phyloP scores from a whole-genome alignment of 2,113 vertebrate genomes.

The Urocitellus parryii region DNA sequence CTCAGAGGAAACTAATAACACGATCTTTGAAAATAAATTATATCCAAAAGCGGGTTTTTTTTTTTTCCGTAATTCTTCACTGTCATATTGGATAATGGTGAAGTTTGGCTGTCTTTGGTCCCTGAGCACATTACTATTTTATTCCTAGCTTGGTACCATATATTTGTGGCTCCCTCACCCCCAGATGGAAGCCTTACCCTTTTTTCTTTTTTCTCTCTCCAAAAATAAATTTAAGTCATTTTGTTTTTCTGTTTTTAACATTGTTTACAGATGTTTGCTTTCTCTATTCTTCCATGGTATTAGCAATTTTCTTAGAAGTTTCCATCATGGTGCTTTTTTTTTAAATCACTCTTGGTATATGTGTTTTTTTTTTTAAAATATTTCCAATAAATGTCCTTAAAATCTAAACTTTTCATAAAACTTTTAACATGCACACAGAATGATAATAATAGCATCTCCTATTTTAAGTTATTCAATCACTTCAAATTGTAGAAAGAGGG shows the following conservation, averaged over 20 bases:
- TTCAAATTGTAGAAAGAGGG: not conserved
- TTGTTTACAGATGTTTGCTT: not conserved
- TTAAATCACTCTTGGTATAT: not conserved
- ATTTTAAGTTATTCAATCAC: not conserved
- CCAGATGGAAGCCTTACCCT: not conserved
- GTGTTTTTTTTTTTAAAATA: not conserved
- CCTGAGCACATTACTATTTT: not conserved
- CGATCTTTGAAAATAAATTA: not conserved
- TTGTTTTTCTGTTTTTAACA: not conserved
- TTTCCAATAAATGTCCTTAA: not conserved
- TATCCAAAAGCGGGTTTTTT: not conserved
- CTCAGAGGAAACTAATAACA: not conserved
- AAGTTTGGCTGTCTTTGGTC: not conserved
- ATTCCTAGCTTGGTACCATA: not conserved
- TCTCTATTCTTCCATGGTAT: not conserved
- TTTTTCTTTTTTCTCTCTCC: not conserved
- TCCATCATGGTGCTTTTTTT: not conserved
- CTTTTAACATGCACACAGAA: not conserved
- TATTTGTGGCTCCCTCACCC: not conserved
- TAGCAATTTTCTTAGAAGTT: not conserved
- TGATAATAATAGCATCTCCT: not conserved
- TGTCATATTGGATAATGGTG: not conserved
- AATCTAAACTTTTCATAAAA: not conserved
- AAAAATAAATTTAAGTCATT: slow-evolving; percentile 20
- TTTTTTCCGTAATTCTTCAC: not conserved